Evolutionary conservation across 2,113 vertebrate genomes (phyloP), one percentile per base, ranked within the genome.

Genomic region (Carassius auratus): DNA sequence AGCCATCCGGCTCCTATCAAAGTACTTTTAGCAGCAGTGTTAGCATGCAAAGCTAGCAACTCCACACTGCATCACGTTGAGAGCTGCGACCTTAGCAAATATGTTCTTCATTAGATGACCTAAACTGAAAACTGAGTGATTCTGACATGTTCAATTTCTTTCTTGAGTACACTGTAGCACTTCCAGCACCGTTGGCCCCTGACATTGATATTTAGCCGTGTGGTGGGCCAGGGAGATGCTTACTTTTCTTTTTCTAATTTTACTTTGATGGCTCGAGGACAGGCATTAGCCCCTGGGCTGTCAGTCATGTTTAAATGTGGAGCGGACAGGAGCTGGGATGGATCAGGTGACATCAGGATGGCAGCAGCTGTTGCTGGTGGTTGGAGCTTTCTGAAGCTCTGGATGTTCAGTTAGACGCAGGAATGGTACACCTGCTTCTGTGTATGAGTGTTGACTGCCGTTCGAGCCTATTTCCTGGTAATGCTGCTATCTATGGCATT

Each of bases 21-120:
- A 96, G 93, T 95, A 94, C 91, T 87, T 90, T 85, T 1, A 89
- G 92, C 90, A 85, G 69, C 78, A 83, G 76, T 45, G 80, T 36
- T 82, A 82, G 81, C 64, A 86, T 62, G 84, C 59, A 71, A 66
- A 26, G 78, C 78, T 80, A 80, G 78, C 42, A 80, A 80, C 59
- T 80, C 38, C 36, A 62, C 36, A 79, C 21, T 17, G 77, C 57
- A 79, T 62, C 36, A 45, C 19, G 0, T n/a, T 48, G 57, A 80
- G 55, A 62, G 59, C 77, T 30, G 23, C 8, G 78, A 80, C 59
- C n/a, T 21, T 48, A 66, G 45, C 26, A 38, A 8, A 21, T 55
- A 12, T 0, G 45, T n/a, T 52, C 42, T 55, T 55, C 14, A 3
- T 55, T 55, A 30, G 23, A 55, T 55, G 23, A 33, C 75, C 45